Conservation (phyloP, 1,140 invertebrate genomes). For the Drosophila virilis region DNA sequence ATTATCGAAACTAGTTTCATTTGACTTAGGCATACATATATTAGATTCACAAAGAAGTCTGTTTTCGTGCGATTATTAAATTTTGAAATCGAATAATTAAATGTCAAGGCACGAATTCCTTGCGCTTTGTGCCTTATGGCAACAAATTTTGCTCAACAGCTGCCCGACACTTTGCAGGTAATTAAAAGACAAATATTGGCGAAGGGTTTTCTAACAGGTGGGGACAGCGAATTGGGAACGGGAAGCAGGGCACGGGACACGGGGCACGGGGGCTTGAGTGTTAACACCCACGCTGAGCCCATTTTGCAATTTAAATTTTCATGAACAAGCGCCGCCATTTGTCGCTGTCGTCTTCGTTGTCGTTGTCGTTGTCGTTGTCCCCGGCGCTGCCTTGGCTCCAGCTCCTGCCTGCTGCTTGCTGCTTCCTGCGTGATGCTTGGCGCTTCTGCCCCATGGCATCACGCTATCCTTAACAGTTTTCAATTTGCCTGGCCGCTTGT, state of each 20-base stretch:
- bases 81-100: constrained; percentile 41
- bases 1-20: too few relatives aligned
- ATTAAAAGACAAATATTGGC: constrained; percentile 79
- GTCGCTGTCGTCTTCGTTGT: constrained; percentile 58
- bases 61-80: not conserved
- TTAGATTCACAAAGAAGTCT: too few relatives aligned
- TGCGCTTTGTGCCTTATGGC: constrained; percentile 20
- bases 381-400: constrained; percentile 8
- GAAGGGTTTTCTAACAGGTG: constrained; percentile 30
- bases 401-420: constrained; percentile 22
- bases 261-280: constrained; percentile 10
- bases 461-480: constrained; percentile 64
- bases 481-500: constrained; percentile 74
- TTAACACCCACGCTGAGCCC: constrained; percentile 63
- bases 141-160: constrained; percentile 60
- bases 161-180: constrained; percentile 72
- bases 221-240: not conserved
- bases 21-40: too few relatives aligned
- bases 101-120: constrained; percentile 35
- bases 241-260: not conserved
- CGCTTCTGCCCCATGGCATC: not conserved
- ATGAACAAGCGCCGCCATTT: constrained; percentile 78
- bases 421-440: constrained; percentile 9
- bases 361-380: constrained; percentile 36
- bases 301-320: constrained; percentile 82